A percentile compares a stretch with the other conserved stretches of the same genome.
Evolutionary conservation across 2,888 invertebrate species (phyloP).

Genomic region (Volucella inanis): DNA sequence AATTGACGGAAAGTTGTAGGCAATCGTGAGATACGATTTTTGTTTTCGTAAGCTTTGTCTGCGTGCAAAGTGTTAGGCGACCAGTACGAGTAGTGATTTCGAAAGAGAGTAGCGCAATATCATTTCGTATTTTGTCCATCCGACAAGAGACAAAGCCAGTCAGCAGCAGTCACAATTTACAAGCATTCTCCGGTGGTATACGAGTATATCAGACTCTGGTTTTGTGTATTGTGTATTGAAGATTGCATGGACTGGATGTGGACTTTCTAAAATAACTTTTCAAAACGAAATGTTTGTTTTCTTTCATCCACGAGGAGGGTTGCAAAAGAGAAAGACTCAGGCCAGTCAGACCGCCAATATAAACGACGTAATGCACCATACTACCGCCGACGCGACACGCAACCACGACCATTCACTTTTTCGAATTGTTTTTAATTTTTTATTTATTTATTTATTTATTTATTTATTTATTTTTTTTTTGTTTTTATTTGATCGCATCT

Average conservation of each 20-base stretch:
- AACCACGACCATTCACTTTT: slow-evolving; percentile 71
- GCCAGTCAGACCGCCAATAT: slow-evolving; percentile 27
- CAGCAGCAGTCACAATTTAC: no score
- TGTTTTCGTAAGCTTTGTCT: slow-evolving; percentile 8
- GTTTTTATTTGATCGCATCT: slow-evolving; percentile 39
- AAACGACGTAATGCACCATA: slow-evolving; percentile 64
- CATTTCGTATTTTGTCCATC: no score
- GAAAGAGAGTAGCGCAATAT: not conserved
- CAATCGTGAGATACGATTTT: slow-evolving; percentile 18
- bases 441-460: not conserved
- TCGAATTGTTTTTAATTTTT: slow-evolving; percentile 24
- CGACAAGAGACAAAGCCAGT: no score
- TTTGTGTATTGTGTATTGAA: not conserved
- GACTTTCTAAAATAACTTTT: slow-evolving; percentile 73
- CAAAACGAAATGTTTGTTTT: slow-evolving; percentile 68
- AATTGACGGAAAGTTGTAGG: slow-evolving; percentile 37
- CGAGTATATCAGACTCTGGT: not conserved
- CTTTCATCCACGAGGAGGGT: slow-evolving; percentile 55
- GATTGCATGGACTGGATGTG: not conserved
- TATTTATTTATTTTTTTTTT: slow-evolving; percentile 1
- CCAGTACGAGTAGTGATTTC: slow-evolving; percentile 2
- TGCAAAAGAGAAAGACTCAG: slow-evolving; percentile 60
- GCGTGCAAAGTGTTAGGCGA: not conserved
- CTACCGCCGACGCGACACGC: slow-evolving; percentile 47
- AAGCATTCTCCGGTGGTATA: not conserved